Conservation (phyloP, 2,888 invertebrate species). For the Tricholauxania praeusta region DNA sequence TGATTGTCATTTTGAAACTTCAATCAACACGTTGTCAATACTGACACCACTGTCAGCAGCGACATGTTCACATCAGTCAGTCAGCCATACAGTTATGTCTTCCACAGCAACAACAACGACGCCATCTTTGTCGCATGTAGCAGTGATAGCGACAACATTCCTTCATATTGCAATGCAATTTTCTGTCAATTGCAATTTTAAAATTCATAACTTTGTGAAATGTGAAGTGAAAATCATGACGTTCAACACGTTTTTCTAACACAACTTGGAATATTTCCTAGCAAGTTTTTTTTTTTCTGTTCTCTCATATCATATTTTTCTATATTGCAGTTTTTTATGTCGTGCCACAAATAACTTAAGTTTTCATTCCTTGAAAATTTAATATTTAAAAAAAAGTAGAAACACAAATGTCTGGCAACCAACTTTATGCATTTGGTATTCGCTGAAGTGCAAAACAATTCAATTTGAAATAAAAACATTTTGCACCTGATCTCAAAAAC, state of each 20-base stretch:
- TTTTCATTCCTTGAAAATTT: no score
- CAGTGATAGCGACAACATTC: not conserved
- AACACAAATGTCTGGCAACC: conserved; percentile 40
- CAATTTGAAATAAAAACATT: conserved; percentile 49
- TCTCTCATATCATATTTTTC: no score
- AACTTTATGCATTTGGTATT: conserved; percentile 25
- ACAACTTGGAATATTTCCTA: no score
- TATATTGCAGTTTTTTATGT: no score
- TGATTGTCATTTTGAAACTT: no score
- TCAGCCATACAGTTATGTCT: no score
- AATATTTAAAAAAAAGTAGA: conserved; percentile 18
- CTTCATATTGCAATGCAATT: not conserved
- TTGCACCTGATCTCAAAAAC: conserved; percentile 50
- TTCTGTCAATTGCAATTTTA: conserved; percentile 15
- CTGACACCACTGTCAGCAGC: no score
- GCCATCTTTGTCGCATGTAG: not conserved
- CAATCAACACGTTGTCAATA: no score
- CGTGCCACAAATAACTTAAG: no score
- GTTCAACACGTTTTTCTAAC: not conserved
- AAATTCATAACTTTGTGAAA: conserved; percentile 10
- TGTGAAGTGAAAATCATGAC: not conserved
- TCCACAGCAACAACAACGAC: not conserved
- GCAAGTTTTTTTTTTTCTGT: no score
- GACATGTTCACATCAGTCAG: no score
- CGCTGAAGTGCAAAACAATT: conserved; percentile 47